These are phyloP conservation scores for Lepidocyrtoides sp. DNA, from an alignment of 2,888 invertebrate species.

Conservation along the genomic window DNA sequence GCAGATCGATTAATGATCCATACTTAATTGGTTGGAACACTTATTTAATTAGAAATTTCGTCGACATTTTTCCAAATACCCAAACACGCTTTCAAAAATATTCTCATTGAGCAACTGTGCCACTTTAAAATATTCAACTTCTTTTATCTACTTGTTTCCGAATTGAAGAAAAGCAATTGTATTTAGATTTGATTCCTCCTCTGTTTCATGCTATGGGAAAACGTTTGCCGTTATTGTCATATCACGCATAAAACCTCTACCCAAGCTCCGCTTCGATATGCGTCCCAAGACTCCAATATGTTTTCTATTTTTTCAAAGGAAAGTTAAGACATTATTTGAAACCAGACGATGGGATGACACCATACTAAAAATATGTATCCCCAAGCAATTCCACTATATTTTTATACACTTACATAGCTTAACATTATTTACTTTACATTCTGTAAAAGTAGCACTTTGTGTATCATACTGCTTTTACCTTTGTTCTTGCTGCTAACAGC, in stretches of 20 bases:
- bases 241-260: not conserved
- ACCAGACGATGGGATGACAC: not conserved
- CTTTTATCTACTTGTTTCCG: not conserved
- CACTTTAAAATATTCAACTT: no score
- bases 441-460: not conserved
- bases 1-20: slow-evolving; percentile 1
- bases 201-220: not conserved
- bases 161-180: not conserved
- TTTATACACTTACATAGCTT: slow-evolving; percentile 10
- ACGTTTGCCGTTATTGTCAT: slow-evolving; percentile 21
- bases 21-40: not conserved
- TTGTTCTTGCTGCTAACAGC: not conserved
- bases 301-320: slow-evolving; percentile 43
- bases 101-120: not conserved
- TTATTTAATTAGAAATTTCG: not conserved
- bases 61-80: not conserved
- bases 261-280: slow-evolving; percentile 2
- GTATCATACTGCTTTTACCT: not conserved
- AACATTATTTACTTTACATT: not conserved
- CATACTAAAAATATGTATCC: not conserved
- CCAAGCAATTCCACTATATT: slow-evolving; percentile 28
- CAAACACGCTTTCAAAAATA: not conserved
- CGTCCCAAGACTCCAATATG: slow-evolving; percentile 63
- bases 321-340: not conserved
- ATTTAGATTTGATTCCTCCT: not conserved